Evolutionary conservation across 2,888 invertebrate genomes (phyloP).

Genomic region (Metacarcinus magister): DNA sequence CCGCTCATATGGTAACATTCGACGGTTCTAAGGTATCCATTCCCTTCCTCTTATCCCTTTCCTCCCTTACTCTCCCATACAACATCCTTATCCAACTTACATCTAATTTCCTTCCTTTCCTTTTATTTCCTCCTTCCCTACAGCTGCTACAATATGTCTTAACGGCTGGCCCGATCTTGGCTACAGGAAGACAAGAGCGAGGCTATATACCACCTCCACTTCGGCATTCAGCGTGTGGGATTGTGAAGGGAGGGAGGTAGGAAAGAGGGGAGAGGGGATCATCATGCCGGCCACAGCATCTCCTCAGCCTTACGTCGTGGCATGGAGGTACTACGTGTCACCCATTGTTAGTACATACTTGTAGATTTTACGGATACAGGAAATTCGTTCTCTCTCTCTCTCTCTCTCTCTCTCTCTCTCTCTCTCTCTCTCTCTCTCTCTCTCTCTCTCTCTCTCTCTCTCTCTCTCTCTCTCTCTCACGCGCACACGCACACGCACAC

Average conservation of each 20-base stretch:
- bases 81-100: background rate
- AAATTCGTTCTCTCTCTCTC: background rate
- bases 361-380: background rate
- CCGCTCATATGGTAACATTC: background rate
- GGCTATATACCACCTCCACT: background rate
- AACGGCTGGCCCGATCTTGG: background rate
- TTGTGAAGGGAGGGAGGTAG: background rate
- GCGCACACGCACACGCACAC: background rate
- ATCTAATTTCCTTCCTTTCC: background rate
- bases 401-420: background rate
- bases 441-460: slow-evolving; percentile 60
- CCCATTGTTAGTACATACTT: background rate
- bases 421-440: slow-evolving; percentile 58
- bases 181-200: background rate
- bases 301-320: background rate
- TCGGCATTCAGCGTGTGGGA: background rate
- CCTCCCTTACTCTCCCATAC: slow-evolving; percentile 31
- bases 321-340: background rate
- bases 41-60: background rate
- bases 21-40: background rate
- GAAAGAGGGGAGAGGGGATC: background rate
- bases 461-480: slow-evolving; percentile 54
- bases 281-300: background rate
- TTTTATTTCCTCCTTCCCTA: background rate
- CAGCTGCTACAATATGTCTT: slow-evolving; percentile 3